Conservation (phyloP, 2,888 invertebrate genomes). For the Ptilodon capucinus region DNA sequence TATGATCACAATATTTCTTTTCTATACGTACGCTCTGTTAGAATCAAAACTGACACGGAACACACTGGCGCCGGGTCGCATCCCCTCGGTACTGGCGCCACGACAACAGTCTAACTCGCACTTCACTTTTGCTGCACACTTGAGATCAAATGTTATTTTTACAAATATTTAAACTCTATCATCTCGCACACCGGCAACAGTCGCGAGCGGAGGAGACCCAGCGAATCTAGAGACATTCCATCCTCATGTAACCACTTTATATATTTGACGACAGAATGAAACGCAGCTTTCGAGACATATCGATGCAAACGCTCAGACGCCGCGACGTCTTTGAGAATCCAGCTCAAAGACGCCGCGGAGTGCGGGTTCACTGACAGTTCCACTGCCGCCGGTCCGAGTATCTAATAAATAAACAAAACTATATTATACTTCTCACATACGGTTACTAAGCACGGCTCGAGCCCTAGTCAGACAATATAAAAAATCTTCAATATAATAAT, state of each 20-base stretch:
- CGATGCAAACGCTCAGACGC: slow-evolving; percentile 22
- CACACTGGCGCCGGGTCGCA: slow-evolving; percentile 42
- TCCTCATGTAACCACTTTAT: slow-evolving; percentile 38
- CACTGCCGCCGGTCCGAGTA: slow-evolving; percentile 24
- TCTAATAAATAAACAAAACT: slow-evolving; percentile 59
- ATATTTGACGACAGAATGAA: slow-evolving; percentile 32
- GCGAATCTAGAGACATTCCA: slow-evolving; percentile 35
- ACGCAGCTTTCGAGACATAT: slow-evolving; percentile 8
- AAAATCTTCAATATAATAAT: slow-evolving; percentile 6
- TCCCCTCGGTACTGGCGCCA: slow-evolving; percentile 57
- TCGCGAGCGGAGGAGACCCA: slow-evolving; percentile 49
- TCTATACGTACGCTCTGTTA: slow-evolving; percentile 73
- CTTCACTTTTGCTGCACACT: slow-evolving; percentile 80
- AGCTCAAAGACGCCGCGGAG: slow-evolving; percentile 36
- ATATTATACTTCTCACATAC: slow-evolving; percentile 67
- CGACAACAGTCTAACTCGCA: slow-evolving; percentile 66
- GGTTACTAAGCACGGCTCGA: slow-evolving; percentile 17
- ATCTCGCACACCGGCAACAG: slow-evolving; percentile 73
- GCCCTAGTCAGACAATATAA: slow-evolving; percentile 6
- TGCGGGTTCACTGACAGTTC: slow-evolving; percentile 22
- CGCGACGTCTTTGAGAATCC: slow-evolving; percentile 31
- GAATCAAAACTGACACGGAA: slow-evolving; percentile 54
- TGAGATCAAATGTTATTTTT: slow-evolving; percentile 82
- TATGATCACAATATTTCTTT: slow-evolving; percentile 82
- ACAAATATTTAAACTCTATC: slow-evolving; percentile 75